Percentiles rank a stretch among this genome's conserved stretches.
Evolutionary conservation across 2,113 vertebrate species (phyloP).

Genomic region (Mustela lutreola): DNA sequence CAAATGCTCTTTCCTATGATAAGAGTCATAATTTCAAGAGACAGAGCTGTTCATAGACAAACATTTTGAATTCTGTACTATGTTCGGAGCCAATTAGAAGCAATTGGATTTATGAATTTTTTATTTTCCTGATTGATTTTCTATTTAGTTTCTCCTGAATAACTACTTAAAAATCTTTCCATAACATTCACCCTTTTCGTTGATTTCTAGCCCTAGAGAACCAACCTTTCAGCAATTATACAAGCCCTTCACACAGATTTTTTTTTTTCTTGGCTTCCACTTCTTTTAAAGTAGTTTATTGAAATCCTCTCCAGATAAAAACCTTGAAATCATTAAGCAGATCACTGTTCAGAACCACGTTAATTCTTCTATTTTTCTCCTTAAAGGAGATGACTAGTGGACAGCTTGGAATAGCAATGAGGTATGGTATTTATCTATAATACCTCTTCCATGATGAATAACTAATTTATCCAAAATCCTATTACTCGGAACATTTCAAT

Average conservation of each 20-base stretch:
- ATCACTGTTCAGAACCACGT: constrained; percentile 77
- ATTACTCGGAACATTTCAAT: constrained; percentile 75
- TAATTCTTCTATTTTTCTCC: constrained; percentile 81
- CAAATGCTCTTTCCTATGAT: constrained; percentile 62
- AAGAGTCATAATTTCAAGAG: constrained; percentile 72
- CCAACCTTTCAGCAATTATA: constrained; percentile 79
- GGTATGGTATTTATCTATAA: constrained; percentile 78
- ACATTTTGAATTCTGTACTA: constrained; percentile 77
- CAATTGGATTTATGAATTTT: constrained; percentile 85
- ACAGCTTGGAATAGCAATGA: constrained; percentile 81
- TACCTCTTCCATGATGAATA: constrained; percentile 75
- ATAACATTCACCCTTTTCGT: constrained; percentile 75
- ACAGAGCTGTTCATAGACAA: constrained; percentile 60
- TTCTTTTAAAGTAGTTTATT: constrained; percentile 83
- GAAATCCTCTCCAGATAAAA: constrained; percentile 83
- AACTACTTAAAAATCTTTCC: constrained; percentile 81
- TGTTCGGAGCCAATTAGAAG: constrained; percentile 82
- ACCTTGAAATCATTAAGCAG: constrained; percentile 82
- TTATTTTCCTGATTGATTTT: constrained; percentile 85
- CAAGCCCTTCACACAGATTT: constrained; percentile 69
- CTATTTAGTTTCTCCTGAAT: constrained; percentile 82
- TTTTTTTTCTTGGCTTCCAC: constrained; percentile 67
- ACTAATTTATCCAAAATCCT: constrained; percentile 79
- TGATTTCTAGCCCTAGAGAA: constrained; percentile 78
- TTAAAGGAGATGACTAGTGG: constrained; percentile 77